phyloP scores from a whole-genome alignment of 2,113 vertebrate genomes.

The Stigmatopora nigra region DNA sequence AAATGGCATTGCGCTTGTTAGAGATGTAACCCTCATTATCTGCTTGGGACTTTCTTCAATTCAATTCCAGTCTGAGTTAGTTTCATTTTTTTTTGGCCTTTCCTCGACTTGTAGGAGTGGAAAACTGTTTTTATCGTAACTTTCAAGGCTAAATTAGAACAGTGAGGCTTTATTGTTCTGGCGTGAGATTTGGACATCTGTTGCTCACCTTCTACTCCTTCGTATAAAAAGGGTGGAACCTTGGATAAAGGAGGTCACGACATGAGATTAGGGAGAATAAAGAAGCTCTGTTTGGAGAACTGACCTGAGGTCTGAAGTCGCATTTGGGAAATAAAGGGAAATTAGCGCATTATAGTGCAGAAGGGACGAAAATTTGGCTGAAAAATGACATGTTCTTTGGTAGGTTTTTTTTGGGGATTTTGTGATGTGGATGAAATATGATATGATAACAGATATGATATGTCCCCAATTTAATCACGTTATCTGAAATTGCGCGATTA shows the following conservation, averaged over 20 bases:
- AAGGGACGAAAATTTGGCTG: too few species aligned
- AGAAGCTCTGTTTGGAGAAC: background rate
- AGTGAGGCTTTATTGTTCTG: slow-evolving; percentile 30
- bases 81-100: background rate
- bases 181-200: slow-evolving; percentile 29
- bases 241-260: background rate
- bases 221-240: background rate
- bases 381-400: too few species aligned
- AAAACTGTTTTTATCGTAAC: slow-evolving; percentile 52
- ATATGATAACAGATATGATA: too few species aligned
- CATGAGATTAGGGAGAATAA: background rate
- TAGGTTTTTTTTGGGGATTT: too few species aligned
- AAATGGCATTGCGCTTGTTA: slow-evolving; percentile 57
- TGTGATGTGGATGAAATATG: too few species aligned
- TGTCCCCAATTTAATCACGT: too few species aligned
- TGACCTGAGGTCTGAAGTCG: too few species aligned
- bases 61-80: slow-evolving; percentile 53
- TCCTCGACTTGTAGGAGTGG: slow-evolving; percentile 50
- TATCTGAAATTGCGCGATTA: too few species aligned
- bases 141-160: slow-evolving; percentile 48
- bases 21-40: slow-evolving; percentile 67
- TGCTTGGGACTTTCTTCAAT: slow-evolving; percentile 61
- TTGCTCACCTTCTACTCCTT: slow-evolving; percentile 28
- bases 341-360: too few species aligned
- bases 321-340: too few species aligned